A percentile compares a stretch with the other conserved stretches of the same genome.
Conservation (phyloP, 2,888 invertebrate genomes). For the Pollenia amentaria region DNA sequence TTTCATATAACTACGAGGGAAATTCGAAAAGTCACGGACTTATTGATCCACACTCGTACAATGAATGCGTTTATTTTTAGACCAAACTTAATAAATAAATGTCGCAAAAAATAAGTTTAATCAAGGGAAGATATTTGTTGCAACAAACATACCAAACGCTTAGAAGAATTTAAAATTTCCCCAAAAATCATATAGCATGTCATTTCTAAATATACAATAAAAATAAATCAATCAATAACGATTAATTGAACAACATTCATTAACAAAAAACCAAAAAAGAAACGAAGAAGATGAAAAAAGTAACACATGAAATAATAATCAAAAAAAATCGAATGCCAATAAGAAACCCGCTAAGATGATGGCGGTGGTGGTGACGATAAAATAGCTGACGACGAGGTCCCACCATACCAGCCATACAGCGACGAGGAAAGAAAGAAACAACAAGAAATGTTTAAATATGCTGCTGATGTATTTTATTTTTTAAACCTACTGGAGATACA, state of each 20-base stretch:
- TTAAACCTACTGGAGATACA: constrained; percentile 58
- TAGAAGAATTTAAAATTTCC: background rate
- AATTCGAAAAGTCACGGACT: too few species aligned
- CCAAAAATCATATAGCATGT: background rate
- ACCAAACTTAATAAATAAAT: too few species aligned
- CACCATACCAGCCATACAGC: constrained; percentile 46
- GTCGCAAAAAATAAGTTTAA: too few species aligned
- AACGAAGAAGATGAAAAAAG: constrained; percentile 14
- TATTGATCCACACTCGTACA: too few species aligned
- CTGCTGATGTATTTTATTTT: constrained; percentile 65
- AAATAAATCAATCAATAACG: constrained; percentile 82
- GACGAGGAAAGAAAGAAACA: constrained; percentile 65
- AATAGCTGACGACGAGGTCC: constrained; percentile 45
- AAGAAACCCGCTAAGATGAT: constrained; percentile 60
- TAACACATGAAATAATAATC: constrained; percentile 24
- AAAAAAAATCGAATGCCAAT: constrained; percentile 57
- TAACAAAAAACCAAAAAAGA: constrained; percentile 26
- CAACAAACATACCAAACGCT: background rate
- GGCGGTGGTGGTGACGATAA: constrained; percentile 32
- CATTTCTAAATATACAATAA: constrained; percentile 72
- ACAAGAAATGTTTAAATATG: constrained; percentile 65
- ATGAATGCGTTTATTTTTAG: too few species aligned
- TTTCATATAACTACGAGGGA: too few species aligned
- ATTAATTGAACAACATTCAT: constrained; percentile 78
- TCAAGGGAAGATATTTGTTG: background rate